These are phyloP conservation scores for Prochilodus magdalenae DNA, from an alignment of 2,113 vertebrate genomes.

Conservation along the genomic window DNA sequence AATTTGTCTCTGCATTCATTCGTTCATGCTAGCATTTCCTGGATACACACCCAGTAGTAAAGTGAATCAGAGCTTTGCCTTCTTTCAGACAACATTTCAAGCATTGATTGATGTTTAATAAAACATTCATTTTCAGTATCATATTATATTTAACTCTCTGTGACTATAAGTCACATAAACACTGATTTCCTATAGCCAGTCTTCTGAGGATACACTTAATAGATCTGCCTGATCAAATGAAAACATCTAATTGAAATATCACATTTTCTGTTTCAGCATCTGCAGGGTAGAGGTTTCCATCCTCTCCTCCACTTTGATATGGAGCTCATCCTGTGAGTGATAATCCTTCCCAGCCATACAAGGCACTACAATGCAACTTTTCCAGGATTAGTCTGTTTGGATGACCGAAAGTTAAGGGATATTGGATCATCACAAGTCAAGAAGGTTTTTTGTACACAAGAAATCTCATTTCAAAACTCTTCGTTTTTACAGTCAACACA, in stretches of 20 bases:
- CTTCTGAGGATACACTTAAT: too few species aligned
- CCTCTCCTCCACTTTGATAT: not conserved
- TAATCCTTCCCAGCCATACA: not conserved
- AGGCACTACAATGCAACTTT: not conserved
- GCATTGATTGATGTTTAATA: too few species aligned
- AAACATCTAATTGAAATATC: not conserved
- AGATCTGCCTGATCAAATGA: not conserved
- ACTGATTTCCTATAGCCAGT: too few species aligned
- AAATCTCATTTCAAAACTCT: not conserved
- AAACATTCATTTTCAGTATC: too few species aligned
- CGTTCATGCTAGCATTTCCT: too few species aligned
- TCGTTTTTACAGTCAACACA: not conserved
- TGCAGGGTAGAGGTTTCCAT: slow-evolving; percentile 30
- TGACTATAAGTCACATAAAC: too few species aligned
- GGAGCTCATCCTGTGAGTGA: not conserved
- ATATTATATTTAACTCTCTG: too few species aligned
- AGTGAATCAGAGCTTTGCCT: too few species aligned
- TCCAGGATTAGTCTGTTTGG: not conserved
- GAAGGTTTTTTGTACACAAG: not conserved
- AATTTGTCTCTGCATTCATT: too few species aligned
- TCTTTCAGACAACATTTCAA: too few species aligned
- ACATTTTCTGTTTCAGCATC: slow-evolving; percentile 41
- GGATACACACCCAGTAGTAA: too few species aligned
- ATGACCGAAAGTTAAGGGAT: not conserved
- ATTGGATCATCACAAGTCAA: not conserved